phyloP scores from a whole-genome alignment of 2,888 invertebrate species.

The Perizoma affinitatum region DNA sequence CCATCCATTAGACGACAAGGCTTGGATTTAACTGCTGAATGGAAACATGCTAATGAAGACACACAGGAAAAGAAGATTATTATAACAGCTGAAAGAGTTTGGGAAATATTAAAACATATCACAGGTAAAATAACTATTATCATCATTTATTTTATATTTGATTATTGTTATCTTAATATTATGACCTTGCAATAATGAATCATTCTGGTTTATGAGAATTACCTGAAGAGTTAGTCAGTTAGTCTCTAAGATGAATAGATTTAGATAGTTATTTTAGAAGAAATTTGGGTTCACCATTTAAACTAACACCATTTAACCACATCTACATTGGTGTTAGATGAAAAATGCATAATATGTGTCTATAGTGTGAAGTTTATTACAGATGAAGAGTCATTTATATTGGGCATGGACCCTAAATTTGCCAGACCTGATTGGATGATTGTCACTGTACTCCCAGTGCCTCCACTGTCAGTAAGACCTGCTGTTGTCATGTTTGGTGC shows the following conservation, averaged over 20 bases:
- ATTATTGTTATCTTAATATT: no score
- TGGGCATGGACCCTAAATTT: slow-evolving; percentile 98
- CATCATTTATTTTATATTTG: no score
- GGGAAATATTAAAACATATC: slow-evolving; percentile 98
- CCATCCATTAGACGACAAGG: slow-evolving; percentile 95
- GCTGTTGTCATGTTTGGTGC: slow-evolving; percentile 99
- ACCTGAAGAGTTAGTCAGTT: no score
- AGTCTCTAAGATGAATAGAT: no score
- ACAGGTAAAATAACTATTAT: slow-evolving; percentile 72
- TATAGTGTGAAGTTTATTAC: slow-evolving; percentile 36
- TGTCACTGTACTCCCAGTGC: slow-evolving; percentile 97
- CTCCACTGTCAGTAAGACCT: slow-evolving; percentile 97
- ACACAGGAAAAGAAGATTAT: slow-evolving; percentile 98
- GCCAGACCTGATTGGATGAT: slow-evolving; percentile 99
- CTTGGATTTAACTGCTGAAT: slow-evolving; percentile 97
- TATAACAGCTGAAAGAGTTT: slow-evolving; percentile 97
- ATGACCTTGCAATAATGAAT: no score
- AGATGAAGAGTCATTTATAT: slow-evolving; percentile 97
- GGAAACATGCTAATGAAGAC: slow-evolving; percentile 99
- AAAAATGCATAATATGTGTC: neutral
- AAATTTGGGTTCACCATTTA: no score
- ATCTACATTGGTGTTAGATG: no score
- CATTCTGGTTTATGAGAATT: no score
- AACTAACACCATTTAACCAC: no score
- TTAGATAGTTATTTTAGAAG: no score